phyloP scores from a whole-genome alignment of 2,797 vertebrate species.

The Enteromius anoplus region DNA sequence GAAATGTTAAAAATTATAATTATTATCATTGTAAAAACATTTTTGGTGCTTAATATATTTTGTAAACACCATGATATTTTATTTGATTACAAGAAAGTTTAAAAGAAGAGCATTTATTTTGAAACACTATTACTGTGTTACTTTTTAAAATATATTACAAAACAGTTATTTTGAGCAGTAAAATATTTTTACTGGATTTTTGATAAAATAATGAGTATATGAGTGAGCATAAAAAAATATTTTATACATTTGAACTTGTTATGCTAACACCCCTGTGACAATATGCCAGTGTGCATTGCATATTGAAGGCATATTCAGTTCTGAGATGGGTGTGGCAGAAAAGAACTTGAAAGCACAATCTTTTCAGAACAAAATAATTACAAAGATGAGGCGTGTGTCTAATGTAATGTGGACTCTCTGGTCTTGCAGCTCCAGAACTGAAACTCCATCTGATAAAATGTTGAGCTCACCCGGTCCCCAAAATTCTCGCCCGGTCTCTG shows the following conservation, averaged over 20 bases:
- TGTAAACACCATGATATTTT: not conserved
- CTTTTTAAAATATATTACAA: not conserved
- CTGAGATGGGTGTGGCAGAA: not conserved
- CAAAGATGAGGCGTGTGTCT: not conserved
- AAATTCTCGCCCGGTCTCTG: conserved; percentile 76
- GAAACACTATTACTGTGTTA: not conserved
- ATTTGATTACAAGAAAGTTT: not conserved
- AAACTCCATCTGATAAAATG: conserved; percentile 92
- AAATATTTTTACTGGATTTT: not conserved
- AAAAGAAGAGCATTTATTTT: not conserved
- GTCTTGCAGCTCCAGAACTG: conserved; percentile 81
- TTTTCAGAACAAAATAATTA: not conserved
- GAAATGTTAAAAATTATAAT: not conserved
- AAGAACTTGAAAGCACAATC: conserved; percentile 3
- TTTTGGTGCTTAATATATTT: not conserved
- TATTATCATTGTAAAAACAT: too few relatives aligned
- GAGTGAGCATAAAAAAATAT: not conserved
- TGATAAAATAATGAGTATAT: not conserved
- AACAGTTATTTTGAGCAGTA: not conserved
- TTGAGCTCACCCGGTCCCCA: conserved; percentile 77
- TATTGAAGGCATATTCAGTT: not conserved
- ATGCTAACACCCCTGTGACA: not conserved
- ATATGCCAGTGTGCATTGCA: not conserved
- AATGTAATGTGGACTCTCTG: conserved; percentile 27
- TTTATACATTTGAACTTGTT: not conserved